Base-by-base conservation (phyloP, 1,140 invertebrate species). In the Drosophila ercepeae region DNA sequence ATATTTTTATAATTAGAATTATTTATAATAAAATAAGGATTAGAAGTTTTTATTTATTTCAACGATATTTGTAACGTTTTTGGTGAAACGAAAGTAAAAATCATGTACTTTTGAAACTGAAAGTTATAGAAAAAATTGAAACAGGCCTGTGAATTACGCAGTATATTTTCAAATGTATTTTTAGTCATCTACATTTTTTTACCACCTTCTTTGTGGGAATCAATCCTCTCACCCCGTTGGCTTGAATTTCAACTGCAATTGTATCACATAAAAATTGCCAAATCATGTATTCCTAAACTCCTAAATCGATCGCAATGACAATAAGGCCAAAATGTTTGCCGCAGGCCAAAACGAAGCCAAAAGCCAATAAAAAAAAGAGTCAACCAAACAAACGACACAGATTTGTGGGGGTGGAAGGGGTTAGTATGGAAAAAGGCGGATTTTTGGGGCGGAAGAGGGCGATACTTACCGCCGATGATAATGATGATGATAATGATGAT, bases 271-370 rank as follows among this genome's bases (percentile, higher is more conserved):
- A 72, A 48, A 72, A 44, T 34, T 73, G 69, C 44, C 23, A 54
- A 25, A 52, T 74, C 69, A 74, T 74, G 52, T 75, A 58, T 55
- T 45, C 46, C 46, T 19, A 11, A 67, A 67, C 45, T 50, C 48
- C 46, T 32, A 58, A 75, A 52, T 74, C 60, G 48, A 67, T 67
- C 52, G 36, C 21, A 74, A 51, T 46, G 52, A 51, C 60, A 73
- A 53, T 53, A 64, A 73, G 64, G 45, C 27, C 32, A 73, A 5
- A 73, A 64, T 73, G 49, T 58, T 50, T 39, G 58, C 71, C 71
- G 29, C n/a, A 18, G 58, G 71, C 71, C 41, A 74, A 51, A 57
- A 21, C 23, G 16, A 51, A 29, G 36, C 25, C 39, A 39, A 39
- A 39, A 53, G 25, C 23, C 23, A 21, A 53, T 29, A 42, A 57